These are phyloP conservation scores for Gari tellinella DNA, from an alignment of 2,888 invertebrate genomes.

Conservation along the genomic window DNA sequence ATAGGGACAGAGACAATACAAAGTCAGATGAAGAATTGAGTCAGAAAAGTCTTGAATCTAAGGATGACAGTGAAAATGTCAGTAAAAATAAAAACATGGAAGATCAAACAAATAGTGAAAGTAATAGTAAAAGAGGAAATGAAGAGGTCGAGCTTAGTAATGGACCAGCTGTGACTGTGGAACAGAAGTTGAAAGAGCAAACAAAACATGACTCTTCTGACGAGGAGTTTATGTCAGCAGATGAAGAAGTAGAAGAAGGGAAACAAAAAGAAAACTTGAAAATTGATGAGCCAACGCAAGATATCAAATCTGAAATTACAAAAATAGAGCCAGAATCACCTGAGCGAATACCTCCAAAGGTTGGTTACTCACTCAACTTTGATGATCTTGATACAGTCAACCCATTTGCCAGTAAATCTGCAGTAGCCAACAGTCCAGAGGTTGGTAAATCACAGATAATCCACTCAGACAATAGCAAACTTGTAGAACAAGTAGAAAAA, in stretches of 20 bases:
- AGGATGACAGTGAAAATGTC: neutral
- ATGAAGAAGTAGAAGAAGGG: constrained; percentile 43
- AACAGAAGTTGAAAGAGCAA: neutral
- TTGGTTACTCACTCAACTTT: constrained; percentile 57
- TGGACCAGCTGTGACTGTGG: neutral
- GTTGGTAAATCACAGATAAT: neutral
- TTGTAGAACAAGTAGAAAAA: neutral
- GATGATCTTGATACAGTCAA: constrained; percentile 56
- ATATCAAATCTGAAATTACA: neutral
- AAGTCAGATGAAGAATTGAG: neutral
- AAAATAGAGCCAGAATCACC: constrained; percentile 21
- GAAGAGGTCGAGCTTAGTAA: neutral
- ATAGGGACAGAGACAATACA: neutral
- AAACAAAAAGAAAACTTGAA: neutral
- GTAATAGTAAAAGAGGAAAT: neutral
- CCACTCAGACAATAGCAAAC: neutral
- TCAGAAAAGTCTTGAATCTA: neutral
- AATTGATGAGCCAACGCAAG: neutral
- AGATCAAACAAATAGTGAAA: neutral
- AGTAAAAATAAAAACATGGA: neutral
- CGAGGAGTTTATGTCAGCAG: constrained; percentile 50
- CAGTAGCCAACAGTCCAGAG: constrained; percentile 7
- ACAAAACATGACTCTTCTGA: constrained; percentile 34
- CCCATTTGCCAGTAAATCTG: constrained; percentile 36
- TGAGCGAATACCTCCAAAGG: constrained; percentile 44